Base-by-base conservation (phyloP, 2,797 vertebrate species). In the Coreius guichenoti region DNA sequence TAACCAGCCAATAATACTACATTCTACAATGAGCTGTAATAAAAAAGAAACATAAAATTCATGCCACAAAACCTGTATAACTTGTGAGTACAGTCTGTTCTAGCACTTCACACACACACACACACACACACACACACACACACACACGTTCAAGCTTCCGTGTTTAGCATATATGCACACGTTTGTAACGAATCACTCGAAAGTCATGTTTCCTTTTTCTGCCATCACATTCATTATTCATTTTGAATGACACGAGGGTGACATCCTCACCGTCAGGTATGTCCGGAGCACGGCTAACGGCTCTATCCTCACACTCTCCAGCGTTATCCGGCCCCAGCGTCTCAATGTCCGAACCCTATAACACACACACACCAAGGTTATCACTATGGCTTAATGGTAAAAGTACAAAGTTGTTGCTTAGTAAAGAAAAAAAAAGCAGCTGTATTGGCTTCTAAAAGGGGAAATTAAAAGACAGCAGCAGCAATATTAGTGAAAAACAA, bases 281-380 rank as follows among this genome's bases (percentile, higher is more conserved):
- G 26, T 94, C 90, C 33, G 89, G 94, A 67, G 90, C 88, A 84
- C 91, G 87, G 65, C 88, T 89, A 86, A 94, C 94, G 21, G 90
- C 89, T 33, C 91, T 89, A 56, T 94, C 95, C 0, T 86, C 95
- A 67, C 91, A 91, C n/a, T 94, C 91, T 69, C 83, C 93, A 6
- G 91, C 88, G 72, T 90, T 94, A 84, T 98, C 97, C 2, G 93
- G 91, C 65, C 91, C 95, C 88, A 97, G 89, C 0, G 95, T 94
- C 93, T 99, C 98, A 19, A 96, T 94, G 87, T 99, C 97, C 69
- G 97, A 99, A 82, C 98, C 97, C 98, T 99, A 80, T n/a, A 3
- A 76, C 90, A 90, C 43, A 85, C 26, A 79, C 7, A 45, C 2
- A 65, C 1, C 17, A 16, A 21, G 54, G 58, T 63, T 63, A 29